Evolutionary conservation across 2,888 invertebrate genomes (phyloP), one percentile per base, ranked within the genome.

Genomic region (Gerosis bhagava): DNA sequence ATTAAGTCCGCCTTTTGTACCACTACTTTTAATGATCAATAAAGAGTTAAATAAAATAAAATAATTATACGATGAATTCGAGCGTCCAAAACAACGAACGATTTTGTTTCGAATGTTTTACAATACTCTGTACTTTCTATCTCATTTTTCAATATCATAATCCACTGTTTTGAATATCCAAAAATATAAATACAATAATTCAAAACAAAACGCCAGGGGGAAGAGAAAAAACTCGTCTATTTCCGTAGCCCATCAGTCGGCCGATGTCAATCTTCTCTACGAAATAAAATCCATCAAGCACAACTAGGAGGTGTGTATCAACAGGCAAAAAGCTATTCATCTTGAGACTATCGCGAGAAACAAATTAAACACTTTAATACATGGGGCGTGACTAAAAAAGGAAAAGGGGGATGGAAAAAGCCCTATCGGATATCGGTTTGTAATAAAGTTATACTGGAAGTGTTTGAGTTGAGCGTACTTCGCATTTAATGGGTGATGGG

Each of bases 321-420:
- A 64, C 66, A 60, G 40, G 22, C 46, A 34, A 40, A 60, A 54
- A 59, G 57, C 71, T 66, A 80, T 84, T 73, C 67, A 80, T 82
- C 80, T 81, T 70, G 50, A 51, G 54, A 58, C 65, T 71, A 72
- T 77, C 69, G 68, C 63, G 71, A 69, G 77, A 76, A 75, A 86
- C 86, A 84, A 87, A 88, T 88, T 88, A 86, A 88, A 80, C 77
- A 83, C 79, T 84, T 82, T 82, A 86, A 86, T 81, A 77, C 79
- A 77, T 67, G 72, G 78, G 82, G 82, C 84, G 87, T 83, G 80
- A 81, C 83, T 80, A 76, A 84, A 86, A 83, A 77, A 82, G 65
- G 55, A 64, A 57, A 60, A 56, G 51, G 56, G 62, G 63, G 59
- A 64, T 64, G 56, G 50, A 60, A 65, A 71, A 70, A 67, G 63